A percentile compares a stretch with the other conserved stretches of the same genome.
phyloP scores from a whole-genome alignment of 2,888 invertebrate genomes.

The Cheilosia vernalis region DNA sequence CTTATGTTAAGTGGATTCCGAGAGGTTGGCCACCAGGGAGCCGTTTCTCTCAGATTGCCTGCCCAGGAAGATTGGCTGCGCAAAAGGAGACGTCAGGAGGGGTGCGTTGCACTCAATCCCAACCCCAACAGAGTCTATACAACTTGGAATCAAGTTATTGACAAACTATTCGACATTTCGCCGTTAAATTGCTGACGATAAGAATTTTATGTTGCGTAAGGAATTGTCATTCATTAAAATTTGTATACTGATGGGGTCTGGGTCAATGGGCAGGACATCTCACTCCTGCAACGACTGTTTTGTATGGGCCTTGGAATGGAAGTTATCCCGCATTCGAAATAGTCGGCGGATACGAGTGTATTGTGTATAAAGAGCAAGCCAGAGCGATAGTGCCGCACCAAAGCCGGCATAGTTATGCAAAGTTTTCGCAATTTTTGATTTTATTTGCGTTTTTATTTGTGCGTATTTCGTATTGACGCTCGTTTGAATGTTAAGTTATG shows the following conservation, averaged over 20 bases:
- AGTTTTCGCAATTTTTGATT: conserved; percentile 63
- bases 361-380: conserved; percentile 1
- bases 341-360: background rate
- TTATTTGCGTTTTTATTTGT: conserved; percentile 72
- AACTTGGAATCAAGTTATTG: conserved; percentile 59
- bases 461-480: conserved; percentile 50
- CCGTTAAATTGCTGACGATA: conserved; percentile 51
- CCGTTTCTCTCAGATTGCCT: conserved; percentile 67
- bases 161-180: conserved; percentile 59
- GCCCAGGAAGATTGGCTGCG: conserved; percentile 34
- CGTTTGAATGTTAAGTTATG: conserved; percentile 68
- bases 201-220: conserved; percentile 74
- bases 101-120: conserved; percentile 28
- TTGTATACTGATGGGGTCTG: conserved; percentile 7
- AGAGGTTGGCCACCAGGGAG: conserved; percentile 57
- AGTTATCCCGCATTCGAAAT: conserved; percentile 28
- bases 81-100: background rate
- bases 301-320: conserved; percentile 43
- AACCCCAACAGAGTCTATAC: conserved; percentile 1
- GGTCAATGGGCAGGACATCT: background rate
- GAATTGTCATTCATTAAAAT: conserved; percentile 70
- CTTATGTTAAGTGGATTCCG: conserved; percentile 59
- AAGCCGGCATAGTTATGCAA: conserved; percentile 45
- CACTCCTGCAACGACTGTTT: background rate
- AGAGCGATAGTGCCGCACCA: conserved; percentile 16